phyloP scores from a whole-genome alignment of 2,797 vertebrate species.

The Scarus forsteni region DNA sequence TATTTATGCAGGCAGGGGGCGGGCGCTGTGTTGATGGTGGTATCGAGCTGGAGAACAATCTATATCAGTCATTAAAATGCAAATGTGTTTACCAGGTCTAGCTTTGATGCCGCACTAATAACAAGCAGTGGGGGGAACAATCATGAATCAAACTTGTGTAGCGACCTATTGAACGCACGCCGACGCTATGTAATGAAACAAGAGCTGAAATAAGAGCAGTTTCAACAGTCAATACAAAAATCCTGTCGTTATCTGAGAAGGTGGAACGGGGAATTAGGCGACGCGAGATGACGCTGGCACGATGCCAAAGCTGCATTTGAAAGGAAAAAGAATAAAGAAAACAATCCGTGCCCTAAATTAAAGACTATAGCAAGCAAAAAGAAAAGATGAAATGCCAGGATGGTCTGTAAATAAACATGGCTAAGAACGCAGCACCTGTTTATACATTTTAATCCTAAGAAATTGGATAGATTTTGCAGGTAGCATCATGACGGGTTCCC shows the following conservation, averaged over 20 bases:
- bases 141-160: constrained; percentile 76
- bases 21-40: constrained; percentile 51
- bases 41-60: constrained; percentile 73
- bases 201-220: constrained; percentile 69
- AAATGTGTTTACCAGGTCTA: constrained; percentile 78
- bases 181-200: constrained; percentile 74
- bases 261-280: constrained; percentile 59
- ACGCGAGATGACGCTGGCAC: constrained; percentile 55
- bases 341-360: constrained; percentile 56
- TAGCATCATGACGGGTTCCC: constrained; percentile 2
- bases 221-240: constrained; percentile 66
- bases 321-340: constrained; percentile 50
- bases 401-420: constrained; percentile 55
- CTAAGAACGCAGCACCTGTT: constrained; percentile 58
- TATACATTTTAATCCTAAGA: constrained; percentile 35
- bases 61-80: constrained; percentile 83
- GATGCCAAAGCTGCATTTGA: constrained; percentile 57
- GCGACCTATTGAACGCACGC: constrained; percentile 68
- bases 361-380: constrained; percentile 47
- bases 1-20: constrained; percentile 33
- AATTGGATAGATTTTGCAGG: constrained; percentile 36
- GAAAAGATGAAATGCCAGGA: constrained; percentile 9
- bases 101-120: constrained; percentile 78
- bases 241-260: constrained; percentile 65
- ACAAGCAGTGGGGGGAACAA: constrained; percentile 76